These are phyloP conservation scores for Ginglymostoma cirratum DNA, from an alignment of 2,113 vertebrate species.

Conservation along the genomic window DNA sequence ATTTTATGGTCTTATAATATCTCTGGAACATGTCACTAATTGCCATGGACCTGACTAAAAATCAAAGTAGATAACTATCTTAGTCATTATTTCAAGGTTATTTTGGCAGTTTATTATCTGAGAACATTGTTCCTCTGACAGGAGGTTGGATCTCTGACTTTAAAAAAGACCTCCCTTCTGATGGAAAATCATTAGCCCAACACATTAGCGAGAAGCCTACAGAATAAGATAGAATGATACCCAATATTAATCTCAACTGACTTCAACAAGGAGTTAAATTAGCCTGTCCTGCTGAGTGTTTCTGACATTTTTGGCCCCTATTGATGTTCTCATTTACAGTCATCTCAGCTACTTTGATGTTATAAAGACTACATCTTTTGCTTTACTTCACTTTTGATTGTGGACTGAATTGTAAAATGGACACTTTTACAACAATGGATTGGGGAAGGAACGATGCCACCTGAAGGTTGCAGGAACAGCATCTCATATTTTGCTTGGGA, in stretches of 20 bases:
- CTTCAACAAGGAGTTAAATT: neutral
- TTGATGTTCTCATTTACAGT: neutral
- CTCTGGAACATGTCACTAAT: neutral
- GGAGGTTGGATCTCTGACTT: neutral
- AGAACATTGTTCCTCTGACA: neutral
- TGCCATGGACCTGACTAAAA: neutral
- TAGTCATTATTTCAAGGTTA: neutral
- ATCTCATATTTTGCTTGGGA: too few relatives aligned
- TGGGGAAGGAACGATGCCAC: too few relatives aligned
- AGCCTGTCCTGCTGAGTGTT: neutral
- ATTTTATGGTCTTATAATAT: neutral
- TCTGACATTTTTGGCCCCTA: neutral
- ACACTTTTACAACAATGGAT: too few relatives aligned
- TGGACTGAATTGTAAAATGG: too few relatives aligned
- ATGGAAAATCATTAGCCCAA: neutral
- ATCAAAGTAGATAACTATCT: neutral
- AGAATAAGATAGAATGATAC: neutral
- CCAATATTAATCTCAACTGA: neutral
- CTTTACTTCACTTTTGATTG: too few relatives aligned
- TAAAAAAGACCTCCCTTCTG: neutral
- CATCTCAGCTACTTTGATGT: neutral
- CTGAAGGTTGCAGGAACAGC: neutral
- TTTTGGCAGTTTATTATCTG: neutral
- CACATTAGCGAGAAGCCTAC: neutral
- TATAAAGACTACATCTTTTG: too few relatives aligned